Conservation (phyloP, 2,113 vertebrate species). For the Egretta garzetta region DNA sequence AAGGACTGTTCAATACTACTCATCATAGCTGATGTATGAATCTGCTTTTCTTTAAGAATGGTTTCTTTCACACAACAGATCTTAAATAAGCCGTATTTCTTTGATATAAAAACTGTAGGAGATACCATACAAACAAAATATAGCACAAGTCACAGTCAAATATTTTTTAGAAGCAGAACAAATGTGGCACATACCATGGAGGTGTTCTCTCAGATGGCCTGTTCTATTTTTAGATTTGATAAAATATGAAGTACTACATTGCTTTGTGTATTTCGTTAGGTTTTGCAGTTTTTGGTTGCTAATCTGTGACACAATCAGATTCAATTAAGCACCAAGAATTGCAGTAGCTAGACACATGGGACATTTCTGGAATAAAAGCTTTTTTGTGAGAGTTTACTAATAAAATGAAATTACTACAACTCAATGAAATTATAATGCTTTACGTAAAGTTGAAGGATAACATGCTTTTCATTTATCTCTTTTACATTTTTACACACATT, state of each 20-base stretch:
- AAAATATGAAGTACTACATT: not conserved
- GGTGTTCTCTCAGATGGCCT: not conserved
- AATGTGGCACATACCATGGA: not conserved
- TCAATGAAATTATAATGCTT: not conserved
- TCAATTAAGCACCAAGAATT: not conserved
- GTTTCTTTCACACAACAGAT: not conserved
- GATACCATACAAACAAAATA: not conserved
- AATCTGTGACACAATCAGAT: not conserved
- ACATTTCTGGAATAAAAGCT: not conserved
- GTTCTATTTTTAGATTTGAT: constrained; percentile 2
- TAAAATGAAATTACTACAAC: not conserved
- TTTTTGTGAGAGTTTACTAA: not conserved
- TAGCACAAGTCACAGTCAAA: not conserved
- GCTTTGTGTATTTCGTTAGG: not conserved
- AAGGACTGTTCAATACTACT: not conserved
- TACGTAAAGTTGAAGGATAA: not conserved
- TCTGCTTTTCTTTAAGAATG: not conserved
- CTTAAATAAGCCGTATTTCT: constrained; percentile 19
- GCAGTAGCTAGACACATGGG: not conserved
- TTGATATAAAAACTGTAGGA: not conserved
- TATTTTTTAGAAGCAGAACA: not conserved
- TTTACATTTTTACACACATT: not conserved
- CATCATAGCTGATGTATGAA: not conserved
- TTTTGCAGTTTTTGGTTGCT: not conserved
- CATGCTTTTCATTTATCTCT: not conserved